Base-by-base conservation (phyloP, 2,113 vertebrate genomes). In the Albula goreensis region DNA sequence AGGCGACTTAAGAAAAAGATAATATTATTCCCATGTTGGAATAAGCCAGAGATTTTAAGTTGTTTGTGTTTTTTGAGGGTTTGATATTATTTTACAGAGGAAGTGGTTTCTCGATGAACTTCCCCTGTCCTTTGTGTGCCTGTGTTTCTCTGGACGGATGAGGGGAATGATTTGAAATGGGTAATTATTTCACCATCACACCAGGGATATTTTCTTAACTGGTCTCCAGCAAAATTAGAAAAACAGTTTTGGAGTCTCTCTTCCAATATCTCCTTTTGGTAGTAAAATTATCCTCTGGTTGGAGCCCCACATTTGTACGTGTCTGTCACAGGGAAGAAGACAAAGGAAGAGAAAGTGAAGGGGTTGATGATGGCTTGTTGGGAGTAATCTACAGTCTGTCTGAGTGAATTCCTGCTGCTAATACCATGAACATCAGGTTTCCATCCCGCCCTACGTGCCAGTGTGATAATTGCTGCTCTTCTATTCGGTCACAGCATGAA, bases 1-100 rank as follows among this genome's bases (percentile, higher is more conserved):
- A 50, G 74, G 85, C 66, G 66, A 83, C 81, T 57, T 86, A 56
- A 78, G 85, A 82, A 80, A 86, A 83, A 83, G 31, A 83, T 57
- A 83, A 86, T 83, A 79, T 83, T 86, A 78, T 83, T 48, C 13
- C 85, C 5, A 51, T 77, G 80, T 70, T 77, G 85, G 81, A n/a
- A 56, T 78, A 22, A 78, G 63, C 51, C 31, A 82, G 66, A 49
- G 52, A 63, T 10, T 31, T 66, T 82, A 25, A 53, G 25, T 31
- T 82, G 49, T 50, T 82, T 82, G 60, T 82, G 13, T 88, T 83
- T 85, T 79, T 82, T 88, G 83, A 85, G 83, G 85, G 50, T 85
- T 86, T 74, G 79, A 88, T 88, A 74, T 85, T 83, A 83, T 90
- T 89, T 89, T 81, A 56, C 13, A 88, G 57, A 85, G 85, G 74